These are phyloP conservation scores for Apis florea DNA, from an alignment of 1,140 invertebrate species.

Conservation along the genomic window DNA sequence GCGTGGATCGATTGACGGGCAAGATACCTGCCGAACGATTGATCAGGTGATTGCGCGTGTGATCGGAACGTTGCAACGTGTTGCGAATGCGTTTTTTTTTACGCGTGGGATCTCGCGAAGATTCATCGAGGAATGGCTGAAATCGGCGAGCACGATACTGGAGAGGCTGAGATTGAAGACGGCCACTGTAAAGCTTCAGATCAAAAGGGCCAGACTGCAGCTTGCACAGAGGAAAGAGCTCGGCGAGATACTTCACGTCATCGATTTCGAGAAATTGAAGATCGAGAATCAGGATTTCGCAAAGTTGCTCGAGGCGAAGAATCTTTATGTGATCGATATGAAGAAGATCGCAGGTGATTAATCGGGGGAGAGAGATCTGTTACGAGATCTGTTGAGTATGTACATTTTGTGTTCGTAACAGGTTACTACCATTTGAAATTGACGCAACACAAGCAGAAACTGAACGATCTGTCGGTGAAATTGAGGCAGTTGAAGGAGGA, in stretches of 20 bases:
- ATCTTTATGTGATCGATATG: conserved; percentile 75
- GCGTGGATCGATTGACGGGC: conserved; percentile 79
- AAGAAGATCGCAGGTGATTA: conserved; percentile 79
- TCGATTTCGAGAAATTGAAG: conserved; percentile 82
- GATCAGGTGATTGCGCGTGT: conserved; percentile 70
- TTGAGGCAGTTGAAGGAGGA: conserved; percentile 72
- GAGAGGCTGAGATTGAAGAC: conserved; percentile 80
- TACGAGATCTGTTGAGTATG: background rate
- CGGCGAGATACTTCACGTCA: conserved; percentile 77
- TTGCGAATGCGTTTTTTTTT: conserved; percentile 12
- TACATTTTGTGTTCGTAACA: conserved; percentile 31
- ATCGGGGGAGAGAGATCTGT: background rate
- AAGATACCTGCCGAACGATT: conserved; percentile 81
- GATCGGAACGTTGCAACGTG: background rate
- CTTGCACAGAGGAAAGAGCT: conserved; percentile 78
- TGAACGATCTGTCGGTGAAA: conserved; percentile 75
- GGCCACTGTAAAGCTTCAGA: conserved; percentile 79
- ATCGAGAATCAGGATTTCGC: conserved; percentile 80
- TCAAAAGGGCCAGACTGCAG: conserved; percentile 78
- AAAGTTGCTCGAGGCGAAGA: conserved; percentile 78
- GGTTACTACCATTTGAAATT: conserved; percentile 72
- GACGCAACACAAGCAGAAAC: conserved; percentile 78
- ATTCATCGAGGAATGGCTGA: conserved; percentile 80
- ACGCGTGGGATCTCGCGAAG: conserved; percentile 49
- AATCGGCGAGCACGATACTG: conserved; percentile 76